Percentiles rank a stretch among this genome's conserved stretches.
phyloP scores from a whole-genome alignment of 2,797 vertebrate species.

The Fistularia tabacaria region DNA sequence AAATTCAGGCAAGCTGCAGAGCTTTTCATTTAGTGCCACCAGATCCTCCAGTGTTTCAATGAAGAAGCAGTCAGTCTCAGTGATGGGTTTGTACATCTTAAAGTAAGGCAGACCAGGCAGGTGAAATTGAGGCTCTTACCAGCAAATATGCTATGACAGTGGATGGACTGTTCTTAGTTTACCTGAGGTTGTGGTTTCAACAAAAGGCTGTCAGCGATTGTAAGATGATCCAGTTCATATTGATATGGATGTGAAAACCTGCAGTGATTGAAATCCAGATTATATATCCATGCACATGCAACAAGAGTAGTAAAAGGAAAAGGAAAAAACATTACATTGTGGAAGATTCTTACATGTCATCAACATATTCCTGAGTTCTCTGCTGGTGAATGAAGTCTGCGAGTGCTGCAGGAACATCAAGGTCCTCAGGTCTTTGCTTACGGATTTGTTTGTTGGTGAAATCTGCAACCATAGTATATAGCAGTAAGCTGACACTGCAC shows the following conservation, averaged over 20 bases:
- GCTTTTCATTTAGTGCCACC: slow-evolving; percentile 87
- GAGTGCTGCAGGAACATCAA: slow-evolving; percentile 89
- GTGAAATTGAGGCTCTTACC: not conserved
- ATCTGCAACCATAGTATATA: slow-evolving; percentile 57
- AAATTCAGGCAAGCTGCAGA: slow-evolving; percentile 82
- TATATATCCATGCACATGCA: not conserved
- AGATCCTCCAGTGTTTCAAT: slow-evolving; percentile 84
- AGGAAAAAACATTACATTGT: not conserved
- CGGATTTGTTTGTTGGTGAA: slow-evolving; percentile 81
- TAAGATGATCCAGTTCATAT: slow-evolving; percentile 87
- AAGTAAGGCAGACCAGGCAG: not conserved
- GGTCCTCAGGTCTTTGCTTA: slow-evolving; percentile 86
- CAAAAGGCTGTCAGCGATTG: slow-evolving; percentile 73
- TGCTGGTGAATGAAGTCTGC: slow-evolving; percentile 95
- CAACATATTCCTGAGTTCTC: slow-evolving; percentile 85
- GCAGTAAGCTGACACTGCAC: too few species aligned
- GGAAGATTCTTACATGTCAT: slow-evolving; percentile 83
- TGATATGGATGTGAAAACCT: slow-evolving; percentile 97
- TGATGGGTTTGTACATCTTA: slow-evolving; percentile 81
- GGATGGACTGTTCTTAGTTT: not conserved
- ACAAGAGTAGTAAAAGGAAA: not conserved
- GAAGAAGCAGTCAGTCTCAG: slow-evolving; percentile 81
- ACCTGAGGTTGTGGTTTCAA: slow-evolving; percentile 86
- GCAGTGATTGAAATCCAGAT: slow-evolving; percentile 7
- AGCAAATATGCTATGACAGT: too few species aligned